Base-by-base conservation (phyloP, 2,113 vertebrate species). In the Natator depressus region DNA sequence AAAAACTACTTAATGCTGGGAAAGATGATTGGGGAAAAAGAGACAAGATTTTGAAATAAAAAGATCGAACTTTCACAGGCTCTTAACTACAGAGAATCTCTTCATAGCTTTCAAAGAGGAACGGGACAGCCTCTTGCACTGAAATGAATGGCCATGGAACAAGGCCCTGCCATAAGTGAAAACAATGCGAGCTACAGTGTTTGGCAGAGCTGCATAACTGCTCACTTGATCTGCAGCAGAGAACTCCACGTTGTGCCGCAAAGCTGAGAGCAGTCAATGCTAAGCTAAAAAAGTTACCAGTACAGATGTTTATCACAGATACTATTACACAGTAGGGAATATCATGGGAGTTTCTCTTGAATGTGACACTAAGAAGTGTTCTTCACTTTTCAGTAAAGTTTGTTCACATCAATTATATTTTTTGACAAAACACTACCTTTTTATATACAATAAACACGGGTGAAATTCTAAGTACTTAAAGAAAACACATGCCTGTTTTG, bases 331-430 rank as follows among this genome's bases (percentile, higher is more conserved):
- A 96, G 93, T 97, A 89, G 92, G 89, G 97, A 93, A 81, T 42
- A 53, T 87, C 87, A 80, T 91, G 93, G 91, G 65, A 90, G 85
- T 90, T 93, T 94, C 95, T 97, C 91, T 84, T 92, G 47, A 79
- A 62, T 91, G 83, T 96, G 69, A 96, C 19, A 2, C 92, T 96
- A 78, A 91, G 90, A 96, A 91, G 53, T 94, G 83, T 97, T 95
- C 94, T 97, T 98, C 93, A 96, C 81, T 96, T 98, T 97, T 96
- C 91, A 80, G 94, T 98, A 97, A 93, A 92, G 96, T 95, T 97
- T 95, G 96, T 97, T 97, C 89, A 86, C 89, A 95, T 95, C 98
- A 97, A 97, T 97, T 76, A 93, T 97, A 94, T 98, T 98, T 98
- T 98, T 98, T 97, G 85, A 97, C 87, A 84, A 97, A 96, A 92